Percentiles rank a stretch among this genome's conserved stretches.
phyloP scores from a whole-genome alignment of 2,797 vertebrate genomes.

The Hylomyscus alleni region DNA sequence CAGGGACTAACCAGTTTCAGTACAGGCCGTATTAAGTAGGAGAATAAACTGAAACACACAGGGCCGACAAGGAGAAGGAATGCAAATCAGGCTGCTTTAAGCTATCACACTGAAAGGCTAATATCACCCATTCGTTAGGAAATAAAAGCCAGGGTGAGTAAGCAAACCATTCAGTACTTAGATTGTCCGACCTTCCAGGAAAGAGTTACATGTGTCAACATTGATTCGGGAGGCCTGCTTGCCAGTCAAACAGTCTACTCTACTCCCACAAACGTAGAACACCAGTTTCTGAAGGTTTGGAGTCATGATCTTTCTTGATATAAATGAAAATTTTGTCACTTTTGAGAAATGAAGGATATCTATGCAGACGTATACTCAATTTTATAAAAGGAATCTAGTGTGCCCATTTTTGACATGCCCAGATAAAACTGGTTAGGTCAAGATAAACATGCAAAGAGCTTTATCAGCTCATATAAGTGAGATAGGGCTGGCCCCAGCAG shows the following conservation, averaged over 20 bases:
- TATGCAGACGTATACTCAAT: neutral
- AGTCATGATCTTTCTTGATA: slow-evolving; percentile 35
- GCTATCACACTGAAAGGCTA: slow-evolving; percentile 83
- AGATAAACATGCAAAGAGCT: slow-evolving; percentile 75
- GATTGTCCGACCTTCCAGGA: slow-evolving; percentile 79
- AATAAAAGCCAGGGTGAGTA: slow-evolving; percentile 80
- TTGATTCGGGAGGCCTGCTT: slow-evolving; percentile 77
- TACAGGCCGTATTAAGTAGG: slow-evolving; percentile 63
- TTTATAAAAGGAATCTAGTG: slow-evolving; percentile 5
- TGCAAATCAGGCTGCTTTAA: slow-evolving; percentile 83
- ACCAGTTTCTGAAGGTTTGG: slow-evolving; percentile 43
- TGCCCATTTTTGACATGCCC: slow-evolving; percentile 15
- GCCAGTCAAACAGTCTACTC: slow-evolving; percentile 49
- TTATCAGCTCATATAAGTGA: slow-evolving; percentile 29
- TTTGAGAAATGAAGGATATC: slow-evolving; percentile 25
- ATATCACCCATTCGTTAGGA: slow-evolving; percentile 75
- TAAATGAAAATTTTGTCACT: neutral
- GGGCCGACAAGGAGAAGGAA: slow-evolving; percentile 71
- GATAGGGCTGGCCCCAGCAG: neutral
- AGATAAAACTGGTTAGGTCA: slow-evolving; percentile 18
- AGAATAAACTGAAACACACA: slow-evolving; percentile 80
- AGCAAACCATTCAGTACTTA: slow-evolving; percentile 74
- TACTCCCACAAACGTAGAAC: slow-evolving; percentile 17
- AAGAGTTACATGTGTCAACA: slow-evolving; percentile 83
- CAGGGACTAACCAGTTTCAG: slow-evolving; percentile 74